Evolutionary conservation across 2,113 vertebrate genomes (phyloP).

Genomic region (Machaerirhynchus nigripectus): DNA sequence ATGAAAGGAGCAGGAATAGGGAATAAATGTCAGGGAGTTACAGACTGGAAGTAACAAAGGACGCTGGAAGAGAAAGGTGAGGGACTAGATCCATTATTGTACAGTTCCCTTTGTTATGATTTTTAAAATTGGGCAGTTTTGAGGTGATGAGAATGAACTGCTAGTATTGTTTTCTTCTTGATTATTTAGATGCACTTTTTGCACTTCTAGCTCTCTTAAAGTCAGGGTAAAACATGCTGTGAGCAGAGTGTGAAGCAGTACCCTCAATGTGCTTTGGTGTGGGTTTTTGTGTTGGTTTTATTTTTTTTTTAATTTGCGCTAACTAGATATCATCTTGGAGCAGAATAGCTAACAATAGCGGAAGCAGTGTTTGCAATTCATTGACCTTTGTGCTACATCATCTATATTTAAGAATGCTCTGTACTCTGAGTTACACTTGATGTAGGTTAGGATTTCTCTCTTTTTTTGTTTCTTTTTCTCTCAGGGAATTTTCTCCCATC

Average conservation of each 20-base stretch:
- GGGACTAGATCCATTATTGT: background rate
- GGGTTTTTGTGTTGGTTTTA: background rate
- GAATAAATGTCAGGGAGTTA: background rate
- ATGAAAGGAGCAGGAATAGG: background rate
- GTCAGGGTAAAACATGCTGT: background rate
- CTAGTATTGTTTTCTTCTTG: background rate
- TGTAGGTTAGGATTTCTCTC: background rate
- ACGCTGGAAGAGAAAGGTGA: background rate
- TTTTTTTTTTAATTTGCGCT: background rate
- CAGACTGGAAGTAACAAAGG: background rate
- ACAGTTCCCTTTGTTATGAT: background rate
- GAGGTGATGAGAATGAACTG: background rate
- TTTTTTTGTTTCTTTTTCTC: background rate
- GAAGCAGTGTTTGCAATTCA: background rate
- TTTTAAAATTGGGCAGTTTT: background rate
- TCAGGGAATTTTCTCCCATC: background rate
- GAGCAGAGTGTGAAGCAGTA: background rate
- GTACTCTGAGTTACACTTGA: background rate
- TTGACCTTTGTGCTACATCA: background rate
- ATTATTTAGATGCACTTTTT: background rate
- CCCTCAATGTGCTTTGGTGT: background rate
- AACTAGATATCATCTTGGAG: background rate
- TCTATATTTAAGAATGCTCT: background rate
- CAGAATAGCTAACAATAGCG: background rate
- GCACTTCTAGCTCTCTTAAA: background rate